phyloP scores from a whole-genome alignment of 2,113 vertebrate genomes.

The Etia nguti region DNA sequence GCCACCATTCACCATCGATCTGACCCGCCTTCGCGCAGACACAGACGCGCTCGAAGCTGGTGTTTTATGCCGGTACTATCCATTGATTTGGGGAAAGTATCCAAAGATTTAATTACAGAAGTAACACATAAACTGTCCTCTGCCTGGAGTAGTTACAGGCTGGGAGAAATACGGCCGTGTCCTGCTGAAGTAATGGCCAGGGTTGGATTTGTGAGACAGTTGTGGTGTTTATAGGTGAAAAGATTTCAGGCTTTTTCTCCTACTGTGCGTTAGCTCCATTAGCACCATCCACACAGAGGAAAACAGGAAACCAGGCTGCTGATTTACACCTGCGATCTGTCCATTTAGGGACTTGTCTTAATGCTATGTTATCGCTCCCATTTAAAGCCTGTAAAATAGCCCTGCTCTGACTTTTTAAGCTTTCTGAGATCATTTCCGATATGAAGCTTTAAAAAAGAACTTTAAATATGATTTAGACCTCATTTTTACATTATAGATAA shows the following conservation, averaged over 20 bases:
- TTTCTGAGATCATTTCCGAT: not conserved
- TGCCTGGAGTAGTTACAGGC: not conserved
- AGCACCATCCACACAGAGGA: not conserved
- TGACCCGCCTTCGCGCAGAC: not conserved
- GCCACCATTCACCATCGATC: not conserved
- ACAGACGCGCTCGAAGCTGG: not conserved
- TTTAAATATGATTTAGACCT: not conserved
- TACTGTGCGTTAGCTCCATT: not conserved
- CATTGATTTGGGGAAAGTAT: not conserved
- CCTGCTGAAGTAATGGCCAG: not conserved
- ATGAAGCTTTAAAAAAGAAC: not conserved
- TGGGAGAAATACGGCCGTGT: not conserved
- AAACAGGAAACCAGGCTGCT: not conserved
- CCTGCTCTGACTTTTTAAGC: not conserved
- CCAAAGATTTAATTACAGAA: not conserved
- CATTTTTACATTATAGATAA: fast-evolving
- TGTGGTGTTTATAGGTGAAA: not conserved
- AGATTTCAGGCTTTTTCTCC: not conserved
- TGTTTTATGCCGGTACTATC: not conserved
- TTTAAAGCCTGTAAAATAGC: not conserved
- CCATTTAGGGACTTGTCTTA: not conserved
- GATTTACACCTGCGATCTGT: not conserved
- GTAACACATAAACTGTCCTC: not conserved
- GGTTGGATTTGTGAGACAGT: not conserved
- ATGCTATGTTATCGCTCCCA: not conserved